Base-by-base conservation (phyloP, 1,140 invertebrate genomes). In the Euwallacea fornicatus region DNA sequence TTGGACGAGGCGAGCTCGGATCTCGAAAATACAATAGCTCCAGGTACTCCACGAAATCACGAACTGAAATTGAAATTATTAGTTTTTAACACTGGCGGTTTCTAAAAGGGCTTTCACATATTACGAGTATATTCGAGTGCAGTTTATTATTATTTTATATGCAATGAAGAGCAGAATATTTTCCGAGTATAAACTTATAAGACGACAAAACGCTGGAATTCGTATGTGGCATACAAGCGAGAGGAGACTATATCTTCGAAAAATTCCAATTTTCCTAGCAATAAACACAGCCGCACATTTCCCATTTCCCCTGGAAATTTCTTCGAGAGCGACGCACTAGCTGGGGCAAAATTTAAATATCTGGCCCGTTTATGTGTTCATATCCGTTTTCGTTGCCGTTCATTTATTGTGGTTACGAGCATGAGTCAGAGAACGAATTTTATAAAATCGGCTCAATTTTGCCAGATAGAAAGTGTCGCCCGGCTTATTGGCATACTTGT, bases 231-330 rank as follows among this genome's bases (percentile, higher is more conserved):
- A 21, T 55, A 41, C 55, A 53, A 13, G 64, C 50, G 60, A 61
- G 55, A 60, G 47, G 46, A 50, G 65, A 72, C 63, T 72, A 66
- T 72, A 72, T 72, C 70, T 66, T 72, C 63, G 63, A 72, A 72
- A 72, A 72, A 72, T 72, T 72, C 70, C 70, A 72, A 72, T 72
- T 72, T 72, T 72, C 70, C 70, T 67, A 67, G 70, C 70, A 72
- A 72, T 72, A 72, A 72, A 72, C 69, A 71, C 70, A 58, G 70
- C 63, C 70, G 59, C 70, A 66, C 70, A 72, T 72, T 72, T 72
- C 43, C 70, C 70, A 72, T 72, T 72, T 72, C 64, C 63, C 58
- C 42, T 64, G 69, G 63, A 71, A 65, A 71, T 71, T 65, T 61
- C 50, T 42, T 54, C 54, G 62, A 50, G 62, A 66, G 62, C 55